phyloP scores from a whole-genome alignment of 2,888 invertebrate species.

The Smittia sp. region DNA sequence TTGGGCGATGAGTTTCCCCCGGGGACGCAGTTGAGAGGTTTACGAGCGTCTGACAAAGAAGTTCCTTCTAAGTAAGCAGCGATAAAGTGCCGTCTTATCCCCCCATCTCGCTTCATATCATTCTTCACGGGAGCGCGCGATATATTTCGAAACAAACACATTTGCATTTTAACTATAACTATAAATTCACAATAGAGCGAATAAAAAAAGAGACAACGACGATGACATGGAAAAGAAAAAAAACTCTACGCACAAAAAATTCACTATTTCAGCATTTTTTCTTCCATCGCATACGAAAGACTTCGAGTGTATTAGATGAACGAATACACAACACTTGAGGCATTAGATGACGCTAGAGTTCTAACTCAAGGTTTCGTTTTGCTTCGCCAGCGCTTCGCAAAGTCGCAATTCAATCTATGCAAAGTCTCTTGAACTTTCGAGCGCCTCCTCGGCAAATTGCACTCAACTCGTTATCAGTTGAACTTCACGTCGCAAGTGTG shows the following conservation, averaged over 20 bases:
- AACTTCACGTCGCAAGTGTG: constrained; percentile 6
- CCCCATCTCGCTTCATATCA: constrained; percentile 1
- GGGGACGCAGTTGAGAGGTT: too few relatives aligned
- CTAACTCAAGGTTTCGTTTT: constrained; percentile 19
- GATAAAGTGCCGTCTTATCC: neutral
- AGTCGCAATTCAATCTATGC: neutral
- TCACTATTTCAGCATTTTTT: constrained; percentile 28
- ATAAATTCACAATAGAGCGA: constrained; percentile 36
- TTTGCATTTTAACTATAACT: constrained; percentile 20
- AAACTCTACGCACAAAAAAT: constrained; percentile 19
- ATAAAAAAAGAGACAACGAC: constrained; percentile 6
- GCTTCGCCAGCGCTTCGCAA: neutral
- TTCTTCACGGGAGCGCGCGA: neutral
- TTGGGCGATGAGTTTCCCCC: too few relatives aligned
- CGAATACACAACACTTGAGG: neutral
- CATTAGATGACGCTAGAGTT: constrained; percentile 18
- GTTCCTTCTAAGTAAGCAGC: neutral
- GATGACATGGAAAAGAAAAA: neutral
- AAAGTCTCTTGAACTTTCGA: neutral
- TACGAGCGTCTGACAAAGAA: too few relatives aligned
- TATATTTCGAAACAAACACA: constrained; percentile 22
- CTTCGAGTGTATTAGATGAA: constrained; percentile 11
- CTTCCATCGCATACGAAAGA: constrained; percentile 22
- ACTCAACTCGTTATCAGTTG: neutral
- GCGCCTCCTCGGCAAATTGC: neutral